A percentile compares a stretch with the other conserved stretches of the same genome.
Conservation (phyloP, 2,888 invertebrate genomes). For the Clostera curtula region DNA sequence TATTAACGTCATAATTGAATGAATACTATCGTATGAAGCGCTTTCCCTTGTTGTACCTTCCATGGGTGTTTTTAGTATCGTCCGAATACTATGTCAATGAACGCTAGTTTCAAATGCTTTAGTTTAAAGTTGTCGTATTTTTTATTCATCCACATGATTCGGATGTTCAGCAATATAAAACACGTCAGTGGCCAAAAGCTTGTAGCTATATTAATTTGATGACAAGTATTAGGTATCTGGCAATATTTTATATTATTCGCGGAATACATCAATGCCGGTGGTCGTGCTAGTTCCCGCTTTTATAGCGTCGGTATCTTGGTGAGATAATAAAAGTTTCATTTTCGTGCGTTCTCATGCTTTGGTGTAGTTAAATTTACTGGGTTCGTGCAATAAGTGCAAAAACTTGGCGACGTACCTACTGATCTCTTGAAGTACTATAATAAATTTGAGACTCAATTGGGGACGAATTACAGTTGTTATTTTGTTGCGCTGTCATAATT, state of each 20-base stretch:
- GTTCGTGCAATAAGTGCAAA: conserved; percentile 17
- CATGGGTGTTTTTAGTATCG: conserved; percentile 26
- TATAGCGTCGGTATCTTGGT: conserved; percentile 19
- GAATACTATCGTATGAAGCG: conserved; percentile 24
- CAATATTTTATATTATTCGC: conserved; percentile 24
- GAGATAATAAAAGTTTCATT: conserved; percentile 23
- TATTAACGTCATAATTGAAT: conserved; percentile 34
- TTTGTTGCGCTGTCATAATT: too few species aligned
- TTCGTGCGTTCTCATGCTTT: conserved; percentile 24
- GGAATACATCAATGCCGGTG: conserved; percentile 27
- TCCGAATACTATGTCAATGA: conserved; percentile 17
- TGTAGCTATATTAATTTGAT: conserved; percentile 20
- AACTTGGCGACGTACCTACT: conserved; percentile 8
- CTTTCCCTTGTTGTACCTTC: conserved; percentile 12
- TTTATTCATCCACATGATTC: conserved; percentile 5
- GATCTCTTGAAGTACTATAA: too few species aligned
- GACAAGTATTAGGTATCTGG: conserved; percentile 25
- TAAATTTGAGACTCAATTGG: too few species aligned
- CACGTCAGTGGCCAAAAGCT: conserved; percentile 16
- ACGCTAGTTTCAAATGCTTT: too few species aligned
- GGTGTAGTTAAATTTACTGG: conserved; percentile 4
- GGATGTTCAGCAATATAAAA: conserved; percentile 12
- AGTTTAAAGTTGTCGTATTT: conserved; percentile 7
- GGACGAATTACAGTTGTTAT: too few species aligned
- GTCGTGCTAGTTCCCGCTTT: conserved; percentile 25